These are phyloP conservation scores for Onychomys torridus DNA, from an alignment of 2,797 vertebrate species.

Conservation along the genomic window DNA sequence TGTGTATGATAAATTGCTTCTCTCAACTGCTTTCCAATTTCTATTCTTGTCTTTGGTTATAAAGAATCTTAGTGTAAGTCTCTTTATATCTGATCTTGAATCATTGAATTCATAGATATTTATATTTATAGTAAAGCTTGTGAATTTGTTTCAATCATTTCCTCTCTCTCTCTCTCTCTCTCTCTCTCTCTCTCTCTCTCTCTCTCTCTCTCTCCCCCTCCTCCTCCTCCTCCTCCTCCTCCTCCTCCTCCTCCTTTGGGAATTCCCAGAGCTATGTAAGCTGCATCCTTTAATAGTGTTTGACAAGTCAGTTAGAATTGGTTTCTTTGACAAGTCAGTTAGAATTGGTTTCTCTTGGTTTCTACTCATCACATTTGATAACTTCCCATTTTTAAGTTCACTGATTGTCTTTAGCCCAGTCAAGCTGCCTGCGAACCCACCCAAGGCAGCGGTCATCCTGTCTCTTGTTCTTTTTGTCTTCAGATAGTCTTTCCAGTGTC, in stretches of 20 bases:
- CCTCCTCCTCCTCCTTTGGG: background rate
- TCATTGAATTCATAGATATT: background rate
- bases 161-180: background rate
- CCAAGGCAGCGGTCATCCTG: rapidly evolving
- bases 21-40: background rate
- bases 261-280: background rate
- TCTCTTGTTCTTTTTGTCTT: background rate
- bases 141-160: background rate
- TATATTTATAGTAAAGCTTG: background rate
- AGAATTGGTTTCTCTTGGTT: background rate
- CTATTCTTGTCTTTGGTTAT: background rate
- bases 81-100: background rate
- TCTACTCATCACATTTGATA: background rate
- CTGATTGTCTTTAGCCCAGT: background rate
- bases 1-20: background rate
- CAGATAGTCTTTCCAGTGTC: background rate
- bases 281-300: background rate
- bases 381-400: background rate
- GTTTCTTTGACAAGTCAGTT: background rate
- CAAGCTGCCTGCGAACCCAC: too few species aligned
- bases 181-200: too few species aligned
- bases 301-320: background rate
- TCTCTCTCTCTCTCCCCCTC: too few species aligned
- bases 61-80: background rate
- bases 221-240: background rate